Conservation (phyloP, 2,113 vertebrate genomes). For the Cynoglossus semilaevis region DNA sequence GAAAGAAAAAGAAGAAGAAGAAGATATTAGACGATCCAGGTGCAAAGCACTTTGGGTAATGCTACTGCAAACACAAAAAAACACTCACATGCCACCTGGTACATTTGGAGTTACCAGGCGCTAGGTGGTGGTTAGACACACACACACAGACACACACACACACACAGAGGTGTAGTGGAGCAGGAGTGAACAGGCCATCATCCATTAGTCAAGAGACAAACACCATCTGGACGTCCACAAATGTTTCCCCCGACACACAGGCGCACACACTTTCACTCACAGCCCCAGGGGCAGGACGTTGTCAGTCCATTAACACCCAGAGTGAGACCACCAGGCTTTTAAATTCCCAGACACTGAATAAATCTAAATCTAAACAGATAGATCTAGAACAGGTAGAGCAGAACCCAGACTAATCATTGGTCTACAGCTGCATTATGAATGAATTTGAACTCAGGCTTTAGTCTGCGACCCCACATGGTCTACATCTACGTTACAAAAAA, state of each 20-base stretch:
- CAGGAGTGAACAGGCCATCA: conserved; percentile 12
- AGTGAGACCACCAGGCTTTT: not conserved
- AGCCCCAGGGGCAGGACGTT: not conserved
- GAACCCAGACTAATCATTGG: too few species aligned
- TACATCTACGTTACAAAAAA: too few species aligned
- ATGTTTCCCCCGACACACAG: conserved; percentile 23
- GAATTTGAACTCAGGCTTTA: too few species aligned
- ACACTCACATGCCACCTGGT: too few species aligned
- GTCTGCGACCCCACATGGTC: too few species aligned
- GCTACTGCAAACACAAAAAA: not conserved
- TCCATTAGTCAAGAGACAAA: conserved; percentile 54
- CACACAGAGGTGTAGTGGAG: conserved; percentile 9
- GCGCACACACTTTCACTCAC: conserved; percentile 8
- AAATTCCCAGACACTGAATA: too few species aligned
- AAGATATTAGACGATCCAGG: not conserved
- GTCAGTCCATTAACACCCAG: not conserved
- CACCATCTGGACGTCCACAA: conserved; percentile 61
- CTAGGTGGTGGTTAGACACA: too few species aligned
- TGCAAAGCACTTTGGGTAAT: not conserved
- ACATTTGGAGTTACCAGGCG: too few species aligned
- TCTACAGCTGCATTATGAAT: too few species aligned
- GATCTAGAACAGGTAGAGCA: too few species aligned
- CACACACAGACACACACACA: not conserved
- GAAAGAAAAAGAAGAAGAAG: not conserved
- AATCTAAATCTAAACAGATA: too few species aligned